Evolutionary conservation across 2,113 vertebrate genomes (phyloP), one percentile per base, ranked within the genome.

Genomic region (Caranx ignobilis): DNA sequence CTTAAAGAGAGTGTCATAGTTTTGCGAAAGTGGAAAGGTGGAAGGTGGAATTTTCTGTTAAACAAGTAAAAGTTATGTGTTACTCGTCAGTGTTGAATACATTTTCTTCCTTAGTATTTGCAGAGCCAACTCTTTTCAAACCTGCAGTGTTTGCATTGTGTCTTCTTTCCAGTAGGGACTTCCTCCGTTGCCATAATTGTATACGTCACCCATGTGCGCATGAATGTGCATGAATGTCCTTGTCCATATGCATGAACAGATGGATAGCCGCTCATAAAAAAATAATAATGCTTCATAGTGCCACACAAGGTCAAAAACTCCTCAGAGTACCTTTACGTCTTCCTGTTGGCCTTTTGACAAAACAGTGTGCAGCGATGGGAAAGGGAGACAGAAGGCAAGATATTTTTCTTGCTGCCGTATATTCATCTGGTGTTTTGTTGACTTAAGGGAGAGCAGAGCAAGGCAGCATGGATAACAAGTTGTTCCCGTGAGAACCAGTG

Each of bases 401-500:
- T n/a, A 34, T 45, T 78, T 80, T 77, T 81, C 48, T 56, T 62
- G 37, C 48, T 67, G 43, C 31, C 10, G 66, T 41, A 63, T 61
- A 73, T 37, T 74, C 18, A 60, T 72, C 31, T 47, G 41, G 6
- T 10, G 12, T 71, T 71, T 41, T 92, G 83, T 90, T 83, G 80
- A 87, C 75, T 82, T 73, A 75, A 45, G 64, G 18, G 45, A 66
- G 66, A 77, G 77, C 48, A 82, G 80, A 71, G 67, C 19, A 75
- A 76, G 45, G 52, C 77, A 70, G 48, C 34, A 6, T 68, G 60
- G 47, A 71, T 61, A 88, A 78, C 39, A 74, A 78, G 65, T 64
- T 73, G 65, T 90, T 90, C 88, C 86, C 77, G 19, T 87, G 89
- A 87, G 89, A 92, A 91, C 69, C 71, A 71, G 50, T 18, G 54